A percentile compares a stretch with the other conserved stretches of the same genome.
Evolutionary conservation across 2,797 vertebrate species (phyloP).

Genomic region (Nannoperca obscura): DNA sequence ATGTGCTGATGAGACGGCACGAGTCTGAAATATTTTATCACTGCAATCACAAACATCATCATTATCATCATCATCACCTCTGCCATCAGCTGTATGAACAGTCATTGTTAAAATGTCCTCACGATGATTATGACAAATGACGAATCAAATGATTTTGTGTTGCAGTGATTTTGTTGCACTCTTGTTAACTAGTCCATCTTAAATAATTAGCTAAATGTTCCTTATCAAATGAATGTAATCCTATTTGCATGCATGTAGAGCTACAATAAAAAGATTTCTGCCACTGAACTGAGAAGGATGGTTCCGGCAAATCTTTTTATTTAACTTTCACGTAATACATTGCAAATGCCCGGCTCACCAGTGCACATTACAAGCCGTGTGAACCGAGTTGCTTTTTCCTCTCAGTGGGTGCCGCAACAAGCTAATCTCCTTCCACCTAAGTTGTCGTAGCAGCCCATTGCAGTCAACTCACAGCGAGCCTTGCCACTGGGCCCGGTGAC

Average conservation of each 20-base stretch:
- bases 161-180: background rate
- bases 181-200: slow-evolving; percentile 1
- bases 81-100: slow-evolving; percentile 28
- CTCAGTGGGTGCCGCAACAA: slow-evolving; percentile 59
- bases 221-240: slow-evolving; percentile 48
- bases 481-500: slow-evolving; percentile 52
- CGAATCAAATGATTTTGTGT: background rate
- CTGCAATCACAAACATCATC: slow-evolving; percentile 48
- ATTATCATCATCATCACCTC: slow-evolving; percentile 33
- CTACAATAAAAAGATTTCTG: slow-evolving; percentile 11
- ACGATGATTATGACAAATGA: slow-evolving; percentile 27
- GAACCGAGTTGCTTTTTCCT: slow-evolving; percentile 53
- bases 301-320: slow-evolving; percentile 11
- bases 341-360: slow-evolving; percentile 53
- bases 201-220: slow-evolving; percentile 31
- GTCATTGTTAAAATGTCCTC: slow-evolving; percentile 36
- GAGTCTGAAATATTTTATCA: slow-evolving; percentile 50
- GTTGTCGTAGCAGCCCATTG: slow-evolving; percentile 67
- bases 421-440: slow-evolving; percentile 75
- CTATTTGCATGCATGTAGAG: slow-evolving; percentile 17
- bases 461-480: slow-evolving; percentile 57
- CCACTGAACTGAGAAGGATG: slow-evolving; percentile 8
- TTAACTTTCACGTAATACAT: slow-evolving; percentile 60
- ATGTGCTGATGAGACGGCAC: slow-evolving; percentile 33
- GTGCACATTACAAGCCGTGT: slow-evolving; percentile 54